These are phyloP conservation scores for Chaitophorus viminalis DNA, from an alignment of 2,888 invertebrate species.

Conservation along the genomic window DNA sequence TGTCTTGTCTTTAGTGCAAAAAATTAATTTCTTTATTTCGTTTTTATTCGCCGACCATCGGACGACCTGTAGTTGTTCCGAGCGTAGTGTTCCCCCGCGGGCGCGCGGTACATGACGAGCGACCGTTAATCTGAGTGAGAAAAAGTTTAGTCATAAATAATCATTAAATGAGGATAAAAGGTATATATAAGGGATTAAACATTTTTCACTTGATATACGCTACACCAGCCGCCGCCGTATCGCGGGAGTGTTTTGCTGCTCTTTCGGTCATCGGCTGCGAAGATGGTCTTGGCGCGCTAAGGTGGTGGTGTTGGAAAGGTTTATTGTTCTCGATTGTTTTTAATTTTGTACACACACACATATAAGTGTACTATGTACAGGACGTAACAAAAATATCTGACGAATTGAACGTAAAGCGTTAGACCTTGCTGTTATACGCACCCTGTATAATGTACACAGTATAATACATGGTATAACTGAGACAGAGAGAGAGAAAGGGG, in stretches of 20 bases:
- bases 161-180: constrained; percentile 56
- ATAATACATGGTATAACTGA: background rate
- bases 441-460: background rate
- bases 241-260: background rate
- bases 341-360: constrained; percentile 37
- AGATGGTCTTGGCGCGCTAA: background rate
- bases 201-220: constrained; percentile 45
- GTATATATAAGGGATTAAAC: constrained; percentile 49
- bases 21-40: constrained; percentile 53
- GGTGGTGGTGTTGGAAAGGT: background rate
- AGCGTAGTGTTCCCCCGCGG: background rate
- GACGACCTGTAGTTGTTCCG: background rate
- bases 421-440: too few relatives aligned
- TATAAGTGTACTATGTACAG: background rate
- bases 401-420: too few relatives aligned
- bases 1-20: constrained; percentile 37
- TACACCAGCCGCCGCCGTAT: background rate
- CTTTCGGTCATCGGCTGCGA: background rate
- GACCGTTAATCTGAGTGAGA: constrained; percentile 44
- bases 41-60: constrained; percentile 1
- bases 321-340: constrained; percentile 54
- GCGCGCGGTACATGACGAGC: constrained; percentile 1
- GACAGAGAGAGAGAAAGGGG: background rate
- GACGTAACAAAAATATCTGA: background rate
- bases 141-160: constrained; percentile 58